A percentile compares a stretch with the other conserved stretches of the same genome.
Evolutionary conservation across 2,797 vertebrate genomes (phyloP).

Genomic region (Hoplostethus mediterraneus): DNA sequence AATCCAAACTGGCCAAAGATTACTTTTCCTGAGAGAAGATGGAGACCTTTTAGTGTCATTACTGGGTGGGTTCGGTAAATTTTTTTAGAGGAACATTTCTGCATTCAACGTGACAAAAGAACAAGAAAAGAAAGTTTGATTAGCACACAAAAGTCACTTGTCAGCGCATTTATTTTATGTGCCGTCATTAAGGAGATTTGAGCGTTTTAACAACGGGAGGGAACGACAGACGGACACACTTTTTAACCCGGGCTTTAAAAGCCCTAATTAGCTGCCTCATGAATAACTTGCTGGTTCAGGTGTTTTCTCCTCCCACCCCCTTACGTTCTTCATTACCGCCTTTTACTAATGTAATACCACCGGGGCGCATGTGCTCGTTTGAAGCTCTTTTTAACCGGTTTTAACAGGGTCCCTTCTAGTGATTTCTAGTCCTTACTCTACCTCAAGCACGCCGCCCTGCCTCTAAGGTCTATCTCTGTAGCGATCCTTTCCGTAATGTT

Average conservation of each 20-base stretch:
- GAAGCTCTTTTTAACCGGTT: constrained; percentile 60
- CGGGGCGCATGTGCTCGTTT: constrained; percentile 39
- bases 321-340: constrained; percentile 32
- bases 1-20: too few relatives aligned
- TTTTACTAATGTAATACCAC: constrained; percentile 54
- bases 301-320: not conserved
- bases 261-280: constrained; percentile 23
- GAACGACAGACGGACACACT: constrained; percentile 6
- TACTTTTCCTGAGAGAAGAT: too few relatives aligned
- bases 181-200: constrained; percentile 4
- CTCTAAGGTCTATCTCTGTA: too few relatives aligned
- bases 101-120: not conserved
- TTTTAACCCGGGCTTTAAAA: constrained; percentile 25
- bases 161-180: constrained; percentile 18
- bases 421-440: constrained; percentile 17
- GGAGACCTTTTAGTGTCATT: too few relatives aligned
- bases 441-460: constrained; percentile 1
- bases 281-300: constrained; percentile 37
- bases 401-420: constrained; percentile 6
- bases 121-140: not conserved
- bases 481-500: too few relatives aligned
- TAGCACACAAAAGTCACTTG: not conserved
- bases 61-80: too few relatives aligned
- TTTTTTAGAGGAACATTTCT: too few relatives aligned
- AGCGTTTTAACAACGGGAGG: constrained; percentile 2